Evolutionary conservation across 1,140 invertebrate genomes (phyloP), one percentile per base, ranked within the genome.

Genomic region (Chrysoperla carnea): DNA sequence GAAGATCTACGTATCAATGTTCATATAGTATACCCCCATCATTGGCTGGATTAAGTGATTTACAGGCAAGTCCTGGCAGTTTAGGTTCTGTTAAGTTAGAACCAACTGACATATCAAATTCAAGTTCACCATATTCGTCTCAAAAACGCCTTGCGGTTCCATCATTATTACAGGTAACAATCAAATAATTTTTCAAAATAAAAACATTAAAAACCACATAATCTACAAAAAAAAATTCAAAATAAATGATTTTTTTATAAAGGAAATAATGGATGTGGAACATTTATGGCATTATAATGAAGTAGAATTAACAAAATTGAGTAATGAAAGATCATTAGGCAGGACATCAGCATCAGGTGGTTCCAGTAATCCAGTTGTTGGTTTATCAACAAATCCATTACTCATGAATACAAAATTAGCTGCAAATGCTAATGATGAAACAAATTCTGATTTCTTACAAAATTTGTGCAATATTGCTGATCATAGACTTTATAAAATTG

Each of bases 181-280:
- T 31, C 36, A 23, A 14, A 17, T 39, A 28, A 44, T 43, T 41
- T 9, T 36, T 38, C 31, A 8, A 29, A 15, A 37, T 7, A 11
- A 8, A 6, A 29, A 12, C 27, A 28, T 6, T 36, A 29, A 15
- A 33, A 23, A 23, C 17, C 17, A 23, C 17, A 23, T 23, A 23
- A 23, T 23, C 17, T 23, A 23, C 2, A 23, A 23, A 23, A 23
- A 23, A 23, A 23, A 23, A 23, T 23, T 23, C 17, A 23, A 23
- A 23, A 3, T 23, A 23, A 23, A 23, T 23, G 17, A 23, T 23
- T 23, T 5, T 23, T 23, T 23, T 23, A n/a, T n/a, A 23, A 23
- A 90, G 73, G 85, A 91, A 69, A 92, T 92, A 63, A 87, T 91
- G 81, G 84, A 89, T 59, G 88, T 91, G 48, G 88, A 92, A 58